These are phyloP conservation scores for Cyrtonyx montezumae DNA, from an alignment of 2,113 vertebrate genomes.

Conservation along the genomic window DNA sequence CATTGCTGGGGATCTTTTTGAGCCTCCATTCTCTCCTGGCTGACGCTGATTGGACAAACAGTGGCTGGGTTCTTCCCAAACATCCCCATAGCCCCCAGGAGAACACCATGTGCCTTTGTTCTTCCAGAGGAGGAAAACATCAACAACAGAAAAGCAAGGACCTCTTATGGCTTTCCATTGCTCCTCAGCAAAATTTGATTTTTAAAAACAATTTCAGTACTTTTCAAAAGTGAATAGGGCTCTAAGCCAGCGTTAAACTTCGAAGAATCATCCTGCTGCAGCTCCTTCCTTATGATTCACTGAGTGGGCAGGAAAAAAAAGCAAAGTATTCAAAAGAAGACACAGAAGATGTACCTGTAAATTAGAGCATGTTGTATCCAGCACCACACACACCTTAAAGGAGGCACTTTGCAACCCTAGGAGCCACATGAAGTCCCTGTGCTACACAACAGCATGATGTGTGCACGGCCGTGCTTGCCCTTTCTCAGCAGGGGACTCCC, in stretches of 20 bases:
- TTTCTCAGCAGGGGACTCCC: neutral
- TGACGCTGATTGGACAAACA: neutral
- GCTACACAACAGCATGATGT: neutral
- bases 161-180: neutral
- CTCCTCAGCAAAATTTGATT: neutral
- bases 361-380: neutral
- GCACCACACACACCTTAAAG: neutral
- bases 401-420: neutral
- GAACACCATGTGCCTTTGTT: neutral
- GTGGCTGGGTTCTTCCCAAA: neutral
- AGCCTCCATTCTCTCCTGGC: neutral
- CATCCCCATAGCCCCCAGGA: neutral
- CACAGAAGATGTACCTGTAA: neutral
- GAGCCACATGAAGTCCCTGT: rapidly evolving
- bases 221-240: neutral
- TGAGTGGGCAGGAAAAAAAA: neutral
- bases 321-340: neutral
- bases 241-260: neutral
- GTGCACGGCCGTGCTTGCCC: rapidly evolving
- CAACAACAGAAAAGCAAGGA: neutral
- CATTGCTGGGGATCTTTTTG: neutral
- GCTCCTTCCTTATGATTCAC: neutral
- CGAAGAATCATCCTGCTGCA: neutral
- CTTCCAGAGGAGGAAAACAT: neutral
- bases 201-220: neutral